phyloP scores from a whole-genome alignment of 2,113 vertebrate genomes.

The Labeo rohita region DNA sequence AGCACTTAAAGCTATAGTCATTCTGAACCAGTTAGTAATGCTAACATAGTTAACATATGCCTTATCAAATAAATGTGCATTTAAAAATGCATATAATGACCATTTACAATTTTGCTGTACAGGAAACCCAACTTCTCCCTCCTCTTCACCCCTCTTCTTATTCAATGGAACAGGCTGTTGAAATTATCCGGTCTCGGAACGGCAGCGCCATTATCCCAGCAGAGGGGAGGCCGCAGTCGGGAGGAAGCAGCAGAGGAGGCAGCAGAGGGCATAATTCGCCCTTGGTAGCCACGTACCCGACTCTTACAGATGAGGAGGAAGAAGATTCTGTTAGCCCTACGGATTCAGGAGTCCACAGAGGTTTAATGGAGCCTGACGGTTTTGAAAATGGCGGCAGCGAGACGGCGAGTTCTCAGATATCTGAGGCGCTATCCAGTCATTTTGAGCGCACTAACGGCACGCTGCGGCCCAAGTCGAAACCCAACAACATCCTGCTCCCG shows the following conservation, averaged over 20 bases:
- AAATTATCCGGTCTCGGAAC: constrained; percentile 64
- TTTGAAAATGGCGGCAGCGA: constrained; percentile 75
- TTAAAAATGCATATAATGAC: background rate
- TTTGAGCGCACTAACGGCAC: constrained; percentile 85
- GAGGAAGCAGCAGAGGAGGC: constrained; percentile 51
- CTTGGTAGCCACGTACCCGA: constrained; percentile 60
- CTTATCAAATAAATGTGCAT: background rate
- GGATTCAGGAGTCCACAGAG: constrained; percentile 60
- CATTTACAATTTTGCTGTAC: constrained; percentile 21
- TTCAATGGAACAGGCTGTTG: constrained; percentile 56
- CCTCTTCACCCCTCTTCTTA: constrained; percentile 63
- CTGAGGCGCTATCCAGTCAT: constrained; percentile 79
- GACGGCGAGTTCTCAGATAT: constrained; percentile 79
- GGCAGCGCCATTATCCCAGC: constrained; percentile 60
- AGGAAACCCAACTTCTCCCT: constrained; percentile 68
- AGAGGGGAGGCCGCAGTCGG: constrained; percentile 56
- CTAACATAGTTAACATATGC: background rate
- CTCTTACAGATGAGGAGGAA: constrained; percentile 71
- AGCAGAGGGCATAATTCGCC: constrained; percentile 62
- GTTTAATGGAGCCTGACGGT: constrained; percentile 63
- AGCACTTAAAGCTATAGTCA: background rate
- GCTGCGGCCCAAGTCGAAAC: constrained; percentile 74
- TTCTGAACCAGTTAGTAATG: background rate
- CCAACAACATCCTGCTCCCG: constrained; percentile 44
- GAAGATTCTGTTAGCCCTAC: constrained; percentile 62